Percentiles rank a stretch among this genome's conserved stretches.
Conservation (phyloP, 2,888 invertebrate genomes). For the Tromatobia lineatoria region DNA sequence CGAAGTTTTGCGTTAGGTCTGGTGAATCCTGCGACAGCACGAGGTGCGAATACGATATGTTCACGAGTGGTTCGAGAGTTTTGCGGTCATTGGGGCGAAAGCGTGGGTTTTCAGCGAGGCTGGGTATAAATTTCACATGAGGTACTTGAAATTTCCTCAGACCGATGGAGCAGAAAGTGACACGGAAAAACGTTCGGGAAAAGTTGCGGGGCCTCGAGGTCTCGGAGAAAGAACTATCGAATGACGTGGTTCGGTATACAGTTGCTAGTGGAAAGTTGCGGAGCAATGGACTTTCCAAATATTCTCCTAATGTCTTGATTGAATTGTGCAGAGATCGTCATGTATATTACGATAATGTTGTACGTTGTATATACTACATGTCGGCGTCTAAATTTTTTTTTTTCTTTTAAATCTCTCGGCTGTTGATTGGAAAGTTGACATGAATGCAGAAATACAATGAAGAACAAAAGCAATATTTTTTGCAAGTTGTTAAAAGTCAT, state of each 20-base stretch:
- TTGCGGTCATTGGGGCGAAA: conserved; percentile 31
- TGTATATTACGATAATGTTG: conserved; percentile 71
- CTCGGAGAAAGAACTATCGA: conserved; percentile 36
- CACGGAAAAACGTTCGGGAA: conserved; percentile 50
- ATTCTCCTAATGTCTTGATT: conserved; percentile 47
- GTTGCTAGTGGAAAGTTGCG: conserved; percentile 73
- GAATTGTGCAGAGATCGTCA: conserved; percentile 61
- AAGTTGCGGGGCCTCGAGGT: conserved; percentile 25
- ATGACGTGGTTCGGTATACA: conserved; percentile 65
- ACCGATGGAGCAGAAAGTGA: conserved; percentile 39
- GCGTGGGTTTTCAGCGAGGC: conserved; percentile 19
- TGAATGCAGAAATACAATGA: no score
- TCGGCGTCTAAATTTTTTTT: no score
- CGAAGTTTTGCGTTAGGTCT: conserved; percentile 69
- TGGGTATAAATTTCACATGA: conserved; percentile 58
- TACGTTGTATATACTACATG: conserved; percentile 33
- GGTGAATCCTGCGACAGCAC: conserved; percentile 5
- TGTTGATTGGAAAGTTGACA: no score
- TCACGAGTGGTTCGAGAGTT: conserved; percentile 17
- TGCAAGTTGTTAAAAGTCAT: no score
- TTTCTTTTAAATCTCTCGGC: no score
- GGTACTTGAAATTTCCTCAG: conserved; percentile 31
- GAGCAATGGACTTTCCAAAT: conserved; percentile 68
- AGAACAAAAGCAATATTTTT: no score
- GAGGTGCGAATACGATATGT: conserved; percentile 23